A percentile compares a stretch with the other conserved stretches of the same genome.
Conservation (phyloP, 2,888 invertebrate genomes). For the Piscicola geometra region DNA sequence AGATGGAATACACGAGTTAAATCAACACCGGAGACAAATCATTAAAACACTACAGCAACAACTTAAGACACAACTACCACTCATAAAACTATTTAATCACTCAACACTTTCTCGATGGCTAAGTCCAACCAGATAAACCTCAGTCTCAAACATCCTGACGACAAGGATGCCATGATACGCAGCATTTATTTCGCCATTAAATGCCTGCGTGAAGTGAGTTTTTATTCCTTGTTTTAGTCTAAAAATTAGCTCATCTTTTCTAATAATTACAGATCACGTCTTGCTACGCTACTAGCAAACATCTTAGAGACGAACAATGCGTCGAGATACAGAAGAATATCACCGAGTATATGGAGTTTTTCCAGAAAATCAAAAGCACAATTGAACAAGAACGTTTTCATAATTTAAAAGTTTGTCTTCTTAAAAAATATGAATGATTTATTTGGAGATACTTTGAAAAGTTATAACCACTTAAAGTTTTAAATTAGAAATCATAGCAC, state of each 20-base stretch:
- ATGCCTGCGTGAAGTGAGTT: slow-evolving; percentile 1
- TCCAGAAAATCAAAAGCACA: not conserved
- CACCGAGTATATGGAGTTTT: not conserved
- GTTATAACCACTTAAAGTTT: too few species aligned
- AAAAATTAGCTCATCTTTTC: too few species aligned
- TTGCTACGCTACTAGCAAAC: not conserved
- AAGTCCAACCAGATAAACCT: not conserved
- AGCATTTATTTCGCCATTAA: not conserved
- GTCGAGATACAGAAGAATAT: not conserved
- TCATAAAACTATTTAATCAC: too few species aligned
- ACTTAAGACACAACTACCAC: too few species aligned
- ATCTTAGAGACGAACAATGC: not conserved
- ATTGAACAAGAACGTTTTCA: not conserved
- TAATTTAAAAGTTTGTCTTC: not conserved
- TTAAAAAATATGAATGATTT: not conserved
- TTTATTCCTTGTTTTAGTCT: too few species aligned
- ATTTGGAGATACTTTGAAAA: too few species aligned
- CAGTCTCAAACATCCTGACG: not conserved
- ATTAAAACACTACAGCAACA: too few species aligned
- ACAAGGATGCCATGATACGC: not conserved
- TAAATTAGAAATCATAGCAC: too few species aligned
- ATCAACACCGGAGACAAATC: too few species aligned
- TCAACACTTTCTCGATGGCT: too few species aligned
- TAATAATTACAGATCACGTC: not conserved
- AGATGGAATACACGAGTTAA: too few species aligned